Percentiles rank a stretch among this genome's conserved stretches.
Evolutionary conservation across 2,113 vertebrate species (phyloP).

Genomic region (Chaenogobius annularis): DNA sequence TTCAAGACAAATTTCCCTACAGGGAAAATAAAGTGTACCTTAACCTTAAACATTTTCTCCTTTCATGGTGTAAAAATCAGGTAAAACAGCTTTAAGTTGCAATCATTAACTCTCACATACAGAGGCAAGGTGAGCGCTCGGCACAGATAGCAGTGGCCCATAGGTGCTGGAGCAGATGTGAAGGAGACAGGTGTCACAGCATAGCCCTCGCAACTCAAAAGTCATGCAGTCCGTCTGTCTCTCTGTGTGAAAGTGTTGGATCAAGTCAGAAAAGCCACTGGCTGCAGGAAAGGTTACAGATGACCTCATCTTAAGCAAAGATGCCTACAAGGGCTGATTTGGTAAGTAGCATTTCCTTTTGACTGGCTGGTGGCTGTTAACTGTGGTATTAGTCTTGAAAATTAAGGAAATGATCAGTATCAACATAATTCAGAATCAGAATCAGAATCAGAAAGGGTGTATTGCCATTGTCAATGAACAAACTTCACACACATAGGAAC

Average conservation of each 20-base stretch:
- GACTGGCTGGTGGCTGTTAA: background rate
- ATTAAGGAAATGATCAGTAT: background rate
- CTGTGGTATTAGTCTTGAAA: background rate
- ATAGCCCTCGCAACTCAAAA: slow-evolving; percentile 18
- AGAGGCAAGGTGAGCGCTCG: background rate
- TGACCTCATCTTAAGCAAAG: background rate
- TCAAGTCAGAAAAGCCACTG: background rate
- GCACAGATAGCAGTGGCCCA: slow-evolving; percentile 8
- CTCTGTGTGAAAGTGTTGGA: background rate
- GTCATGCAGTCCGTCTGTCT: slow-evolving; percentile 4
- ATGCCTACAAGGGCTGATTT: background rate
- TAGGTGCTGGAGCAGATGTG: slow-evolving; percentile 58
- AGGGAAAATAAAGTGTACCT: no score
- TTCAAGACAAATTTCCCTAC: no score
- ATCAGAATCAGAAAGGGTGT: no score
- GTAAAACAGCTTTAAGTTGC: no score
- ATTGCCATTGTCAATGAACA: no score
- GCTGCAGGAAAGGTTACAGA: slow-evolving; percentile 3
- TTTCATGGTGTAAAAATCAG: no score
- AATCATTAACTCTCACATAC: no score
- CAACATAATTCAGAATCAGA: background rate
- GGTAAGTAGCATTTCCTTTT: background rate
- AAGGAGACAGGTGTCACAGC: slow-evolving; percentile 59
- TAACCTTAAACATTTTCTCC: no score
- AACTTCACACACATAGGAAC: no score